These are phyloP conservation scores for Drosophila imparisetae DNA, from an alignment of 2,888 invertebrate species.

Conservation along the genomic window DNA sequence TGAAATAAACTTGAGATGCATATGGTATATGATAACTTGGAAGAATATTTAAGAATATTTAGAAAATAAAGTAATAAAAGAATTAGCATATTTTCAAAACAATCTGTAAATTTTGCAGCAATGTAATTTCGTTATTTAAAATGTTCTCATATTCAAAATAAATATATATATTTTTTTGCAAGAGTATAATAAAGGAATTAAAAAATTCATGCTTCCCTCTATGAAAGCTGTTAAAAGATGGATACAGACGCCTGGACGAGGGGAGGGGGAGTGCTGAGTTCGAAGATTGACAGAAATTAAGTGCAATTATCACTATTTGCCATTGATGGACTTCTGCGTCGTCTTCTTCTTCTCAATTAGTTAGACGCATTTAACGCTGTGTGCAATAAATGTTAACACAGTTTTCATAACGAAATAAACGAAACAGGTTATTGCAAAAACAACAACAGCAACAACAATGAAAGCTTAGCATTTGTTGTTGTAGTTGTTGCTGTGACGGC, in stretches of 20 bases:
- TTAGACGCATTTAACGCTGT: slow-evolving; percentile 41
- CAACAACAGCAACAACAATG: slow-evolving; percentile 42
- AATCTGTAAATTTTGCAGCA: too few species aligned
- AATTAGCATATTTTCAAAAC: background rate
- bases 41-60: too few species aligned
- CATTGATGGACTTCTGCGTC: slow-evolving; percentile 15
- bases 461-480: slow-evolving; percentile 44
- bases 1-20: background rate
- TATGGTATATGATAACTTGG: background rate
- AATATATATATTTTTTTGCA: background rate
- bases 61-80: background rate
- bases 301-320: slow-evolving; percentile 43
- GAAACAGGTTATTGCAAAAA: slow-evolving; percentile 68
- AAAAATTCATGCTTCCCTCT: background rate
- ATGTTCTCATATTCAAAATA: background rate
- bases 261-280: background rate
- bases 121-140: too few species aligned
- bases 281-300: slow-evolving; percentile 8
- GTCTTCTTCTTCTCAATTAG: slow-evolving; percentile 17
- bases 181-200: background rate
- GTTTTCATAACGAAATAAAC: slow-evolving; percentile 48
- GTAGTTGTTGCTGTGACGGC: slow-evolving; percentile 29
- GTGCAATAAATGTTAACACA: slow-evolving; percentile 55
- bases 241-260: background rate
- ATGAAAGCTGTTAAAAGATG: background rate